Conservation (phyloP, 2,113 vertebrate species). For the Alectura lathami region DNA sequence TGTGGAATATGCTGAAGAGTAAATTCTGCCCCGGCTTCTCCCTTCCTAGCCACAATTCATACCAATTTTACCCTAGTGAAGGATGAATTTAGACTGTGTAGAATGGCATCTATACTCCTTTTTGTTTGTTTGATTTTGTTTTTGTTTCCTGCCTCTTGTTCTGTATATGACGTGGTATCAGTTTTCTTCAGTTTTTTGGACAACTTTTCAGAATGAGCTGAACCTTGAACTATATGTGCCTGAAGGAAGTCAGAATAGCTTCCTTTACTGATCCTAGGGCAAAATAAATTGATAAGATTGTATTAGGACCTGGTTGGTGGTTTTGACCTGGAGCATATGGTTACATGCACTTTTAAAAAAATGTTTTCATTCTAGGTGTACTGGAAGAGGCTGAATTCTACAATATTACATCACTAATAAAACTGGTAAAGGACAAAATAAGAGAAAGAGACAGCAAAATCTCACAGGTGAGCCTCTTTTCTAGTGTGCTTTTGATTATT, state of each 20-base stretch:
- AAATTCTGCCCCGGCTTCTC: neutral
- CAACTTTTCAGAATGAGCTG: neutral
- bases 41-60: neutral
- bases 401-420: slow-evolving; percentile 98
- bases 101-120: neutral
- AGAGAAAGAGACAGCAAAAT: slow-evolving; percentile 96
- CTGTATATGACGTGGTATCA: neutral
- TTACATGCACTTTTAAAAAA: neutral
- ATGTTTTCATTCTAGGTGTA: slow-evolving; percentile 80
- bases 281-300: neutral
- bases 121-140: neutral
- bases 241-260: neutral
- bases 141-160: neutral
- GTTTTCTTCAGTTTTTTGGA: neutral
- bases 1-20: neutral
- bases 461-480: slow-evolving; percentile 83
- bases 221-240: neutral
- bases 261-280: neutral
- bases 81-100: neutral
- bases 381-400: slow-evolving; percentile 99
- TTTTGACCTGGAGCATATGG: neutral
- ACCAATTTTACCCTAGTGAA: neutral
- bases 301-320: neutral
- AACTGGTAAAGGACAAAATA: slow-evolving; percentile 97
- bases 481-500: neutral